These are phyloP conservation scores for Suncus etruscus DNA, from an alignment of 2,113 vertebrate species.

Conservation along the genomic window DNA sequence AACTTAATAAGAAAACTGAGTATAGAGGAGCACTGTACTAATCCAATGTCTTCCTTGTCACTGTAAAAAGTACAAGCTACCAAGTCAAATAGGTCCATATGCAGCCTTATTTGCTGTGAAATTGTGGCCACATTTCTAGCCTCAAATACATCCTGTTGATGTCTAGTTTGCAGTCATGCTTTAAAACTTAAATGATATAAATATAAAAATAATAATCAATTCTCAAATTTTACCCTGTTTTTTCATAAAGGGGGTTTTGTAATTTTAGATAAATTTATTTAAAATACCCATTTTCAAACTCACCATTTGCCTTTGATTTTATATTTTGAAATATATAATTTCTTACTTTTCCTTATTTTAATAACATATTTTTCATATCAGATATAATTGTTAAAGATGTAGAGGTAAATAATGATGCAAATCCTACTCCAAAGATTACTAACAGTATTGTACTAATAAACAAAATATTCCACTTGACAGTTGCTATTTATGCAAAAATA, in stretches of 20 bases:
- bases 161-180: neutral
- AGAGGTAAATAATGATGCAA: slow-evolving; percentile 10
- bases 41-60: neutral
- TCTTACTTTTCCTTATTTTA: slow-evolving; percentile 53
- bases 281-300: slow-evolving; percentile 27
- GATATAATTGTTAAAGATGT: neutral
- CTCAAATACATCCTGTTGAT: neutral
- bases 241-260: neutral
- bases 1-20: neutral
- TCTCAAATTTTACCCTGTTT: no score
- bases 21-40: neutral
- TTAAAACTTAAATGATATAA: neutral
- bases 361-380: slow-evolving; percentile 15
- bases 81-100: neutral
- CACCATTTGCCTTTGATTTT: neutral
- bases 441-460: slow-evolving; percentile 49
- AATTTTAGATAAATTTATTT: neutral
- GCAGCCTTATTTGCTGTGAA: neutral
- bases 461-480: neutral
- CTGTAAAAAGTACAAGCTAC: neutral
- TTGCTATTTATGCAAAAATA: slow-evolving; percentile 45
- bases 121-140: rapidly evolving
- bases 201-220: neutral
- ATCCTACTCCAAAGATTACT: slow-evolving; percentile 35
- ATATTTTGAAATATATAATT: neutral